These are phyloP conservation scores for Globicephala melas DNA, from an alignment of 2,113 vertebrate genomes.

Conservation along the genomic window DNA sequence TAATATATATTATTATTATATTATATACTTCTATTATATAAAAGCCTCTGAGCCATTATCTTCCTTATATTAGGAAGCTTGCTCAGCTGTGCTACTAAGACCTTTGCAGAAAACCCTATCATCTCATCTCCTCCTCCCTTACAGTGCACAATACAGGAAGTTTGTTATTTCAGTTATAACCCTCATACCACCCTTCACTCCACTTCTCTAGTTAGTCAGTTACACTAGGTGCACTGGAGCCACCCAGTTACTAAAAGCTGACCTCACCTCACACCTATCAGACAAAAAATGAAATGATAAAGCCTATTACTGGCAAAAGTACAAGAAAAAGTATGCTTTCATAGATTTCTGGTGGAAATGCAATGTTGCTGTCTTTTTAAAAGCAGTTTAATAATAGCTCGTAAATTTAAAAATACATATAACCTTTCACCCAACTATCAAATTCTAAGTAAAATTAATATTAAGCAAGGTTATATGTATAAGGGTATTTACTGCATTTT, in stretches of 20 bases:
- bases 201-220: not conserved
- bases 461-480: not conserved
- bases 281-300: not conserved
- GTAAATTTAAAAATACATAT: not conserved
- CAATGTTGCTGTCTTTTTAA: not conserved
- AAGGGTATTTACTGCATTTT: slow-evolving; percentile 9
- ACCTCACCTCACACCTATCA: not conserved
- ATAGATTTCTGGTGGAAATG: not conserved
- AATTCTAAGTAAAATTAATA: slow-evolving; percentile 34
- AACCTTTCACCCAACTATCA: not conserved
- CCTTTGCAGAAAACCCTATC: not conserved
- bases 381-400: slow-evolving; percentile 2
- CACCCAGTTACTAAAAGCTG: not conserved
- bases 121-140: not conserved
- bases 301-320: not conserved
- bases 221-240: not conserved
- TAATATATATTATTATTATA: too few species aligned
- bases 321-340: not conserved
- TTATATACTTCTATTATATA: not conserved
- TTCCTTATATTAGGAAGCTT: not conserved
- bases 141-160: not conserved
- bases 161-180: not conserved
- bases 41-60: not conserved
- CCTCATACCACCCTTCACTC: not conserved
- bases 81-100: not conserved